A percentile compares a stretch with the other conserved stretches of the same genome.
Evolutionary conservation across 2,888 invertebrate genomes (phyloP).

Genomic region (Frankliniella fusca): DNA sequence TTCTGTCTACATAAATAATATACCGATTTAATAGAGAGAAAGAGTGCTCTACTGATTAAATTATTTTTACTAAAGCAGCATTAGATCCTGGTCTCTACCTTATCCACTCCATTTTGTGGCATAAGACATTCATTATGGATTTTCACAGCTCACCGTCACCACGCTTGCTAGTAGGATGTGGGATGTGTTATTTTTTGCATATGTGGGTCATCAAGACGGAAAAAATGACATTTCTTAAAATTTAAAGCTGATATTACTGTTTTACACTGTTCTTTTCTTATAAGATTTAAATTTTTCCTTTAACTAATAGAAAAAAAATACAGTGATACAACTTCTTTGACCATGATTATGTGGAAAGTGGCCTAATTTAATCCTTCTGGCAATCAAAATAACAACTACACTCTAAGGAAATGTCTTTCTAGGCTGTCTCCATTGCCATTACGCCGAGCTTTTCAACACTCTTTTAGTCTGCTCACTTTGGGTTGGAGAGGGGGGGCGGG

Average conservation of each 20-base stretch:
- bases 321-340: not conserved
- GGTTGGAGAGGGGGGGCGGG: no score
- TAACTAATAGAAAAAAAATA: slow-evolving; percentile 15
- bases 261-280: no score
- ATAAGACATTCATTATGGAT: no score
- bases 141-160: no score
- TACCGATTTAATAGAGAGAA: no score
- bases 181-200: not conserved
- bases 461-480: not conserved
- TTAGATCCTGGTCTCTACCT: no score
- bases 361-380: not conserved
- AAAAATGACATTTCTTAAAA: not conserved
- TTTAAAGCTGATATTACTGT: not conserved
- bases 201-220: not conserved
- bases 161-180: no score
- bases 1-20: not conserved
- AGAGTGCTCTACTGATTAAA: not conserved
- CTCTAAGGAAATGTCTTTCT: not conserved
- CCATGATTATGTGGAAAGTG: not conserved
- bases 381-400: not conserved
- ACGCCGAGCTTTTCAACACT: no score
- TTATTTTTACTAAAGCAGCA: no score
- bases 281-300: no score
- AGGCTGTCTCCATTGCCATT: not conserved
- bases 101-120: no score